Conservation (phyloP, 2,888 invertebrate species). For the Euzophera pinguis region DNA sequence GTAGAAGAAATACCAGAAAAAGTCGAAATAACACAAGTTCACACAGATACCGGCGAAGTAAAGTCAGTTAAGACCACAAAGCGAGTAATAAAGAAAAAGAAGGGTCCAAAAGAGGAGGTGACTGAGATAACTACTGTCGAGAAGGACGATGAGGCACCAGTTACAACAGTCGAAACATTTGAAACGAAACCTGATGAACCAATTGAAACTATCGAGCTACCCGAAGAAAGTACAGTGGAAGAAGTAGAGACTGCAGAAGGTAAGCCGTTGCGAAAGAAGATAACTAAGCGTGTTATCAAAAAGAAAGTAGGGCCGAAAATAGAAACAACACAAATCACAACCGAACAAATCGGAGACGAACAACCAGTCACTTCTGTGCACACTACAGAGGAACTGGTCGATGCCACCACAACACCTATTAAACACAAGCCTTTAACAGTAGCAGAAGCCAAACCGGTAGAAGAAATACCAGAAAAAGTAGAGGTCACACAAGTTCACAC, state of each 20-base stretch:
- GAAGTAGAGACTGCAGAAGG: slow-evolving; percentile 37
- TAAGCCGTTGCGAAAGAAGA: slow-evolving; percentile 38
- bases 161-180: slow-evolving; percentile 25
- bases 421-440: slow-evolving; percentile 14
- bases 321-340: slow-evolving; percentile 49
- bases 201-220: slow-evolving; percentile 22
- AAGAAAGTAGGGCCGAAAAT: slow-evolving; percentile 31
- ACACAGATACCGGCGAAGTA: slow-evolving; percentile 21
- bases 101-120: slow-evolving; percentile 35
- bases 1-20: slow-evolving; percentile 27
- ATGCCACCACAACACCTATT: slow-evolving; percentile 26
- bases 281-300: slow-evolving; percentile 35
- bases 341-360: slow-evolving; percentile 39
- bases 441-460: slow-evolving; percentile 19
- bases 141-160: slow-evolving; percentile 29
- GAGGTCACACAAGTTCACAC: slow-evolving; percentile 28
- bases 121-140: slow-evolving; percentile 28
- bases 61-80: slow-evolving; percentile 24
- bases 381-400: slow-evolving; percentile 28
- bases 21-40: slow-evolving; percentile 23
- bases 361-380: slow-evolving; percentile 54
- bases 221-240: slow-evolving; percentile 35
- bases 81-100: slow-evolving; percentile 42
- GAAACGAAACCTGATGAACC: slow-evolving; percentile 15
- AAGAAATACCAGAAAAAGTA: slow-evolving; percentile 27